Base-by-base conservation (phyloP, 2,797 vertebrate species). In the Emys orbicularis region DNA sequence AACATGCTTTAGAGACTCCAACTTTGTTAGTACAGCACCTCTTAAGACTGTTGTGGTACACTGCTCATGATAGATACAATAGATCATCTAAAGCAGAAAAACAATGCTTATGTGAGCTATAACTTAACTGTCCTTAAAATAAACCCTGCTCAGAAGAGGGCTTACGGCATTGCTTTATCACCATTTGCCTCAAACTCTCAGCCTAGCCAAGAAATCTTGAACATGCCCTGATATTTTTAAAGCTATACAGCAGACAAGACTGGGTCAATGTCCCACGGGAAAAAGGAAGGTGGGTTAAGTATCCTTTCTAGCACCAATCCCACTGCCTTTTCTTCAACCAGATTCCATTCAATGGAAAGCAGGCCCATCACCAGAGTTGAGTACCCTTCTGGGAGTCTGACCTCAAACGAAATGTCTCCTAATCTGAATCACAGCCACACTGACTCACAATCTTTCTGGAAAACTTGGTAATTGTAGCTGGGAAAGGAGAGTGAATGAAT, bases 111-210 rank as follows among this genome's bases (percentile, higher is more conserved):
- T 34, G 56, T 49, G 74, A 79, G 76, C 83, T 65, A 41, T 21
- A 72, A 72, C 37, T 37, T 23, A 37, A 72, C n/a, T 41, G 37
- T 91, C 27, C 72, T 53, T n/a, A 85, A 80, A 3, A 87, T 1
- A 94, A 92, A 89, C 31, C 27, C 47, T 83, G 74, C 72, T 82
- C 44, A 92, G 89, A 97, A 87, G 29, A 44, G 27, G 41, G 74
- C 15, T 49, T 77, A 77, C 74, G 15, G 85, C 79, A 59, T 53
- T 7, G 50, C 50, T 50, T 50, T 50, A 50, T 50, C 50, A 50
- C 50, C 15, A 50, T 15, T 5, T 50, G 50, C 50, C 15, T 50
- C 50, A 25, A 88, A 72, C 57, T 86, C 61, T 88, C 54, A 25
- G 49, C 77, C 95, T 90, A 90, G 65, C n/a, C 5, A 68, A 79